Conservation (phyloP, 2,888 invertebrate species). For the Eupithecia dodoneata region DNA sequence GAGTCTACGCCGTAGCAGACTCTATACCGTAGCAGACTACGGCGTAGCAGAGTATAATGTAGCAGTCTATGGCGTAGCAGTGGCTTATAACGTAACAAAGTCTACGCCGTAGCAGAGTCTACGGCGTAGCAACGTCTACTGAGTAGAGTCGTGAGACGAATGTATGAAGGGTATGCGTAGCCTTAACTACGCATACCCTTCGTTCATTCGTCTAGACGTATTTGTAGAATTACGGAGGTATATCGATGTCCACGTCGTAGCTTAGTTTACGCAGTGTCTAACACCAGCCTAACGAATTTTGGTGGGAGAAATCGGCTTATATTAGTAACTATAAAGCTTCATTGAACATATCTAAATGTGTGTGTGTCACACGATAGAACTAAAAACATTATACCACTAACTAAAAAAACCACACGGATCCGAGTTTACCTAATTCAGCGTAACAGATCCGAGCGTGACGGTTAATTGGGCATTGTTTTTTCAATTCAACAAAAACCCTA, state of each 20-base stretch:
- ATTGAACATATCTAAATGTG: neutral
- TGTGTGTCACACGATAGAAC: neutral
- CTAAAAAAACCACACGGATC: neutral
- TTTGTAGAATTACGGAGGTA: neutral
- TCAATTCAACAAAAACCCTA: neutral
- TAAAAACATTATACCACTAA: too few relatives aligned
- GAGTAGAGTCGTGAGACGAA: too few relatives aligned
- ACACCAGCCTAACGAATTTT: neutral
- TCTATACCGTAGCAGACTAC: too few relatives aligned
- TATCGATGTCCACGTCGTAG: neutral
- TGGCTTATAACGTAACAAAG: too few relatives aligned
- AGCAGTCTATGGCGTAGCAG: too few relatives aligned
- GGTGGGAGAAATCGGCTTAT: neutral
- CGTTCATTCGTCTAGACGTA: too few relatives aligned
- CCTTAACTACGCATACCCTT: neutral
- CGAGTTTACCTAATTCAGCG: neutral
- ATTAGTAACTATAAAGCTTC: neutral
- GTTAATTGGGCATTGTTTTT: neutral
- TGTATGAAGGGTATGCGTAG: too few relatives aligned
- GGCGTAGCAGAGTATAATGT: too few relatives aligned
- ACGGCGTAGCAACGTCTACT: constrained; percentile 14
- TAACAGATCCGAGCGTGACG: neutral
- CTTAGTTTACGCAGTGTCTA: neutral
- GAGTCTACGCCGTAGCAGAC: too few relatives aligned
- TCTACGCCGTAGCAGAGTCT: constrained; percentile 7